These are phyloP conservation scores for Brachycybe producta DNA, from an alignment of 2,888 invertebrate species.

Conservation along the genomic window DNA sequence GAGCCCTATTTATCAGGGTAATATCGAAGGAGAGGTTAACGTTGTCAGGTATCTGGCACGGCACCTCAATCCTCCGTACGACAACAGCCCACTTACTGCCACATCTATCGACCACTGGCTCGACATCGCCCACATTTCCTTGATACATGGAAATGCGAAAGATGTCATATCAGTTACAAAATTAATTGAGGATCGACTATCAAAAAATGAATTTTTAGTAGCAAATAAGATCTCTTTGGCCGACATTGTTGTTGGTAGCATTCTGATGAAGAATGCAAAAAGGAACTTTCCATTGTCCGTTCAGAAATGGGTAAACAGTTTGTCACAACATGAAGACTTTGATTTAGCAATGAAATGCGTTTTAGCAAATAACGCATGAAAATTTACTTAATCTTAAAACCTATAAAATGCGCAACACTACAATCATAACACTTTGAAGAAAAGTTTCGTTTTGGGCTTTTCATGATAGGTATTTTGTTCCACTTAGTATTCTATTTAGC, in stretches of 20 bases:
- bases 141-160: conserved; percentile 6
- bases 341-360: background rate
- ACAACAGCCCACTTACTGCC: background rate
- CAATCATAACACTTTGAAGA: too few relatives aligned
- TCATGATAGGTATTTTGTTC: too few relatives aligned
- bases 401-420: too few relatives aligned
- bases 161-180: background rate
- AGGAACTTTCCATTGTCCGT: background rate
- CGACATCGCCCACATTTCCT: conserved; percentile 6
- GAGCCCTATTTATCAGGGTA: conserved; percentile 14
- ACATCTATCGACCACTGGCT: conserved; percentile 16
- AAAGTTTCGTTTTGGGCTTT: too few relatives aligned
- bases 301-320: conserved; percentile 6
- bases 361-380: too few relatives aligned
- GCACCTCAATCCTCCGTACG: conserved; percentile 28
- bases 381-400: too few relatives aligned
- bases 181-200: background rate
- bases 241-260: conserved; percentile 15
- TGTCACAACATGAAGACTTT: background rate
- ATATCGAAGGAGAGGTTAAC: conserved; percentile 32
- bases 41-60: conserved; percentile 34
- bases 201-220: background rate
- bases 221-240: conserved; percentile 7
- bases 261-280: background rate
- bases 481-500: too few relatives aligned